Evolutionary conservation across 30 jellyfish, hydroid and myxozoan genomes (phyloP).

Genomic region (Pelagia noctiluca): DNA sequence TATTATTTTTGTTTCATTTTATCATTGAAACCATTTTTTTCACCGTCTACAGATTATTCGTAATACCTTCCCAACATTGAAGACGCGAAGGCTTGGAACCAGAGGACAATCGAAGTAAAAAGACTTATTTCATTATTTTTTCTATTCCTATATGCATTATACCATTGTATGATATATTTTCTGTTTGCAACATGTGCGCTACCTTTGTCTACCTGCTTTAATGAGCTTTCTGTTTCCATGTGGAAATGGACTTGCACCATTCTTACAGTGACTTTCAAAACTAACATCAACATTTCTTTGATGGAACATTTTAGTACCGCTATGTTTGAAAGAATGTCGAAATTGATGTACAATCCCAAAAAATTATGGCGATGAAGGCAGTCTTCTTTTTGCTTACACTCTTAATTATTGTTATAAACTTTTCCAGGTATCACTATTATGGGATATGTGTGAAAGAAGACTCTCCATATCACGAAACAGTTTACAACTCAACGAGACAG

Average conservation of each 20-base stretch:
- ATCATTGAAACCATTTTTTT: background rate
- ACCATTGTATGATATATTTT: too few relatives aligned
- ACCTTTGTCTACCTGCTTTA: background rate
- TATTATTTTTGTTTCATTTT: background rate
- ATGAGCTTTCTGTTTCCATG: background rate
- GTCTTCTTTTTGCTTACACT: too few relatives aligned
- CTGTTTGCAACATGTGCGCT: too few relatives aligned
- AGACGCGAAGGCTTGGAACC: slow-evolving; percentile 97
- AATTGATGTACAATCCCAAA: too few relatives aligned
- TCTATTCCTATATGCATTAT: too few relatives aligned
- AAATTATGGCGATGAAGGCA: too few relatives aligned
- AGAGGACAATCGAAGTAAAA: slow-evolving; percentile 97
- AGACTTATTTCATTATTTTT: too few relatives aligned
- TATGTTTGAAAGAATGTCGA: too few relatives aligned
- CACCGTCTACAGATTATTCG: slow-evolving; percentile 91
- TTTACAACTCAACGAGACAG: slow-evolving; percentile 63
- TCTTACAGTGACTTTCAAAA: too few relatives aligned
- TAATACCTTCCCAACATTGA: slow-evolving; percentile 88
- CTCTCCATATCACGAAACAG: slow-evolving; percentile 86
- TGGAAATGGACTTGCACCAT: background rate
- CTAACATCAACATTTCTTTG: too few relatives aligned
- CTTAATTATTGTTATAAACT: too few relatives aligned
- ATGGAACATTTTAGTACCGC: too few relatives aligned
- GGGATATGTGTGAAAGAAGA: slow-evolving; percentile 87
- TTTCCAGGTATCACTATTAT: slow-evolving; percentile 87